Evolutionary conservation across 2,888 invertebrate genomes (phyloP).

Genomic region (Drosophila cognata): DNA sequence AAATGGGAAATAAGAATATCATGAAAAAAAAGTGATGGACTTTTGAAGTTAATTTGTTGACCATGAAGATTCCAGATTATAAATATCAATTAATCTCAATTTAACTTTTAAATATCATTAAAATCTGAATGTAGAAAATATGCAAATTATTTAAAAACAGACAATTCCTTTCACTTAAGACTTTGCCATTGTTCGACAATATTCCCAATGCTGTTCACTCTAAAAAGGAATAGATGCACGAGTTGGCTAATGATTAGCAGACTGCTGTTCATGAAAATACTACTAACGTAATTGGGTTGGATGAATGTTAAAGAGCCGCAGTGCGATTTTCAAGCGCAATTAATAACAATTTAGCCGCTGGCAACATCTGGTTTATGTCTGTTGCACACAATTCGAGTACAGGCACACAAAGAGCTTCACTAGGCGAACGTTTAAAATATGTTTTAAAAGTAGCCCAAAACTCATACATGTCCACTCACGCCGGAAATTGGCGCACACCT

Average conservation of each 20-base stretch:
- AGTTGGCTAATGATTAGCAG: constrained; percentile 13
- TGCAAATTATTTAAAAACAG: neutral
- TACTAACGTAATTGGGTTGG: constrained; percentile 7
- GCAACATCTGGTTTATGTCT: constrained; percentile 34
- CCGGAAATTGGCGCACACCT: constrained; percentile 81
- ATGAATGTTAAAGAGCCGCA: constrained; percentile 8
- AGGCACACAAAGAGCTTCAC: constrained; percentile 4
- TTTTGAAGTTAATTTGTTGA: neutral
- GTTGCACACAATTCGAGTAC: neutral
- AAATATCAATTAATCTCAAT: too few species aligned
- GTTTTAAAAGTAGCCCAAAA: constrained; percentile 26
- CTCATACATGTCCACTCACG: constrained; percentile 53
- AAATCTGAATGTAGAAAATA: neutral
- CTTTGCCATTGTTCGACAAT: constrained; percentile 2
- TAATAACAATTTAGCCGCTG: constrained; percentile 54
- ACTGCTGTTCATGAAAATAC: neutral
- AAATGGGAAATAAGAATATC: neutral
- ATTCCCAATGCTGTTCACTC: constrained; percentile 5
- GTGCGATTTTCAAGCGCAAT: constrained; percentile 41
- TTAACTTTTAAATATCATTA: neutral
- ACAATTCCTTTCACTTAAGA: constrained; percentile 21
- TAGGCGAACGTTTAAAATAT: constrained; percentile 52
- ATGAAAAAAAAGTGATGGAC: neutral
- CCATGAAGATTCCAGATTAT: too few species aligned
- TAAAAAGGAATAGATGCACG: constrained; percentile 9